Percentiles rank a stretch among this genome's conserved stretches.
These are phyloP conservation scores for Agrypnus murinus DNA, from an alignment of 2,888 invertebrate genomes.

Conservation along the genomic window DNA sequence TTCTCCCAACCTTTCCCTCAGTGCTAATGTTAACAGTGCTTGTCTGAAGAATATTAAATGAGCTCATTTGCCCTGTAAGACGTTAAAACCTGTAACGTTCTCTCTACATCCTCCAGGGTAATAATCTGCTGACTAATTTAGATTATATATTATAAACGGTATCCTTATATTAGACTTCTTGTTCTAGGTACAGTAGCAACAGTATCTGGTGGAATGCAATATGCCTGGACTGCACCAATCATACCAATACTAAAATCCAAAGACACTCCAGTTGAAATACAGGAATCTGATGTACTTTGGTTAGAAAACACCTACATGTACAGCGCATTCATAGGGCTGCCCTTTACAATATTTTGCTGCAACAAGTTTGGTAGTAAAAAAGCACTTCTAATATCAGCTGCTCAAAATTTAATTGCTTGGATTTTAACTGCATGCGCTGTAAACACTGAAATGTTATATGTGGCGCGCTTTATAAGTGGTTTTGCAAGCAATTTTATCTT, in stretches of 20 bases:
- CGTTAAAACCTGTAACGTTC: too few relatives aligned
- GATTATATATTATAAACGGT: too few relatives aligned
- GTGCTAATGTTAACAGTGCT: too few relatives aligned
- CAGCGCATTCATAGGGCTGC: constrained; percentile 77
- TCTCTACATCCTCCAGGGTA: too few relatives aligned
- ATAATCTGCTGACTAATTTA: too few relatives aligned
- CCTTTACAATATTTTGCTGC: constrained; percentile 77
- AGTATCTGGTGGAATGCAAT: constrained; percentile 68
- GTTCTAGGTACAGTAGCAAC: constrained; percentile 66
- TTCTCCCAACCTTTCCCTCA: too few relatives aligned
- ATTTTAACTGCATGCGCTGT: constrained; percentile 76
- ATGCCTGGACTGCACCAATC: constrained; percentile 79
- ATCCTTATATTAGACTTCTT: too few relatives aligned
- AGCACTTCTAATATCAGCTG: constrained; percentile 76
- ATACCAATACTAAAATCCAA: constrained; percentile 72
- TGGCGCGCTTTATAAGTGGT: constrained; percentile 73
- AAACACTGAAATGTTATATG: constrained; percentile 75
- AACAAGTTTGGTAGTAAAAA: constrained; percentile 81
- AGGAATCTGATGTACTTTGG: constrained; percentile 75
- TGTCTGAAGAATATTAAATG: too few relatives aligned
- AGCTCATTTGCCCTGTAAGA: too few relatives aligned
- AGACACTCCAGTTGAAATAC: constrained; percentile 71
- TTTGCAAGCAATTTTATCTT: constrained; percentile 72
- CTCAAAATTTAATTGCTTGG: constrained; percentile 79
- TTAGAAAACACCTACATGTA: constrained; percentile 79